phyloP scores from a whole-genome alignment of 2,888 invertebrate species.

The Cryptophagus acutangulus region DNA sequence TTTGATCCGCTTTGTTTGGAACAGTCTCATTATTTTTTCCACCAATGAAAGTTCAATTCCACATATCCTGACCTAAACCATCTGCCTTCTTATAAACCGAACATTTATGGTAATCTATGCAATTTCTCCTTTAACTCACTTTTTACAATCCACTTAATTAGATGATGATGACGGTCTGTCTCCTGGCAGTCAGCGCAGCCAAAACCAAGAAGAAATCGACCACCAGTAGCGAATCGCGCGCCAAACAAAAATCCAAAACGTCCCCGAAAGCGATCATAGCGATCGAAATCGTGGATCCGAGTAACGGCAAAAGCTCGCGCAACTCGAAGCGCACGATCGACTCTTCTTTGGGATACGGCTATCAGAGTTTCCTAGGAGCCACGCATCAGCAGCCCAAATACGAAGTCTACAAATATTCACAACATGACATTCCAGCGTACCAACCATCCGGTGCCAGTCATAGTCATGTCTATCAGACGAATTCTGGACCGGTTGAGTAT shows the following conservation, averaged over 20 bases:
- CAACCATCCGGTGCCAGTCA: constrained; percentile 18
- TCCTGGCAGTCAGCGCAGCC: neutral
- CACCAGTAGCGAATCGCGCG: neutral
- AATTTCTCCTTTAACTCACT: neutral
- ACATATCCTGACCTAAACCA: too few relatives aligned
- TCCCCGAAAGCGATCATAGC: constrained; percentile 55
- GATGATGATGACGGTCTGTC: neutral
- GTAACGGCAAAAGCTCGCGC: constrained; percentile 41
- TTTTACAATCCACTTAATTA: constrained; percentile 2
- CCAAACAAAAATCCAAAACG: constrained; percentile 6
- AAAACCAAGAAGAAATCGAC: constrained; percentile 1
- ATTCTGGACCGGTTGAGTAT: too few relatives aligned
- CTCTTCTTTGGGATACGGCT: constrained; percentile 66
- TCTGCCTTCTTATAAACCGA: too few relatives aligned
- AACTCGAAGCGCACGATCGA: constrained; percentile 69
- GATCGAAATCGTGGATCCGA: constrained; percentile 58
- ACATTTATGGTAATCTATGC: constrained; percentile 1
- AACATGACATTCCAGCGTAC: constrained; percentile 56
- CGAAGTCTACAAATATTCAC: constrained; percentile 66
- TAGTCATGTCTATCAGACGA: neutral
- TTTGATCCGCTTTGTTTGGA: too few relatives aligned
- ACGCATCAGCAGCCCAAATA: constrained; percentile 49
- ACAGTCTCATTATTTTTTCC: too few relatives aligned
- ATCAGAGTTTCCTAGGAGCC: constrained; percentile 50
- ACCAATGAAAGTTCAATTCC: too few relatives aligned